These are phyloP conservation scores for Cinclus mexicanus DNA, from an alignment of 2,113 vertebrate species.

Conservation along the genomic window DNA sequence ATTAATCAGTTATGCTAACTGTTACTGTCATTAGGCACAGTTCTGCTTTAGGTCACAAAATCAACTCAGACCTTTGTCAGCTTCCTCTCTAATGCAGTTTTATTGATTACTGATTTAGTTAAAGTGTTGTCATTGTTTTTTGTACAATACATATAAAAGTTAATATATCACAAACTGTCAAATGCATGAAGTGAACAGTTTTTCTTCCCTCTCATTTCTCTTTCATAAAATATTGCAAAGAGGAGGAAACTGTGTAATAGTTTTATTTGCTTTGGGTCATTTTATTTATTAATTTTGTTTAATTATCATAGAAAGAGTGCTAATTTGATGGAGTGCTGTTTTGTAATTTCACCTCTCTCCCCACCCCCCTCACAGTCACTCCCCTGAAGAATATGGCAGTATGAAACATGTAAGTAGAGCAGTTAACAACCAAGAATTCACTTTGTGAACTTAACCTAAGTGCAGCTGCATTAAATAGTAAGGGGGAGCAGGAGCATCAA, in stretches of 20 bases:
- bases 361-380: rapidly evolving
- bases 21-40: not conserved
- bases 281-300: not conserved
- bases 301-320: not conserved
- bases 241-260: not conserved
- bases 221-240: not conserved
- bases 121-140: not conserved
- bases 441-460: not conserved
- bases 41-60: not conserved
- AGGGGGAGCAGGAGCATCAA: not conserved
- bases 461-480: not conserved
- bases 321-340: not conserved
- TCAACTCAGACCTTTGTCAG: not conserved
- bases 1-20: not conserved
- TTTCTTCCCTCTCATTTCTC: not conserved
- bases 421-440: not conserved
- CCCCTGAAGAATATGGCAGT: rapidly evolving
- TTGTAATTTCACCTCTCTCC: not conserved
- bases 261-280: not conserved
- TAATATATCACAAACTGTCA: not conserved
- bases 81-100: not conserved
- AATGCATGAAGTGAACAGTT: not conserved
- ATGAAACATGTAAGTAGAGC: not conserved
- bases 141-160: not conserved
- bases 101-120: not conserved